Conservation (phyloP, 1,140 invertebrate species). For the Aricia agestis region DNA sequence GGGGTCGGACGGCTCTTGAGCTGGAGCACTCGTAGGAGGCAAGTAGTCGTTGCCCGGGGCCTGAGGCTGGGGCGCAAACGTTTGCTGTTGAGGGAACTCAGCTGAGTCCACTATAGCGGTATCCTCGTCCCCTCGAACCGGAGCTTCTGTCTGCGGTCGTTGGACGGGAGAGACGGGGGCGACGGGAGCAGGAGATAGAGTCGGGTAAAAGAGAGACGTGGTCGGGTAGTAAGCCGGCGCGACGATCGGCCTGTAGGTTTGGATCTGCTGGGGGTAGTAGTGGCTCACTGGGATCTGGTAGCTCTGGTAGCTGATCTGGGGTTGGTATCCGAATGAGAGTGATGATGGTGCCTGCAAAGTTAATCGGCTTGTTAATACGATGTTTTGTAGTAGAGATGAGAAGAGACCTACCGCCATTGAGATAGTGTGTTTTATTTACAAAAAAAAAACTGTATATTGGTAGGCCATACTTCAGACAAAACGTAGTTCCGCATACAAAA, state of each 20-base stretch:
- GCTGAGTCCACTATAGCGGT: slow-evolving; percentile 60
- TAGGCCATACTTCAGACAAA: neutral
- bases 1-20: slow-evolving; percentile 13
- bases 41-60: neutral
- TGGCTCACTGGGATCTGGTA: slow-evolving; percentile 19
- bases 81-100: slow-evolving; percentile 42
- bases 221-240: slow-evolving; percentile 33
- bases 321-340: slow-evolving; percentile 35
- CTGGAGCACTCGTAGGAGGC: neutral
- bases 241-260: neutral
- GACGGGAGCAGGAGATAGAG: slow-evolving; percentile 20
- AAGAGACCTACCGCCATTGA: too few relatives aligned
- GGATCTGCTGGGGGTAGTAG: slow-evolving; percentile 10
- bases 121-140: slow-evolving; percentile 50
- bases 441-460: neutral
- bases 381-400: neutral
- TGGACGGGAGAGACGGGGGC: slow-evolving; percentile 21
- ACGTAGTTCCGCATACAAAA: neutral
- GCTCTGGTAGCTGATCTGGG: slow-evolving; percentile 45
- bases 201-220: neutral
- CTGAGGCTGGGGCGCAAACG: slow-evolving; percentile 27
- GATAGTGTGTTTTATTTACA: too few relatives aligned
- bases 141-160: slow-evolving; percentile 22
- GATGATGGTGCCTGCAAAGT: slow-evolving; percentile 43
- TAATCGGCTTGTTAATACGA: neutral